A percentile compares a stretch with the other conserved stretches of the same genome.
phyloP scores from a whole-genome alignment of 2,888 invertebrate species.

The Julus scanicus region DNA sequence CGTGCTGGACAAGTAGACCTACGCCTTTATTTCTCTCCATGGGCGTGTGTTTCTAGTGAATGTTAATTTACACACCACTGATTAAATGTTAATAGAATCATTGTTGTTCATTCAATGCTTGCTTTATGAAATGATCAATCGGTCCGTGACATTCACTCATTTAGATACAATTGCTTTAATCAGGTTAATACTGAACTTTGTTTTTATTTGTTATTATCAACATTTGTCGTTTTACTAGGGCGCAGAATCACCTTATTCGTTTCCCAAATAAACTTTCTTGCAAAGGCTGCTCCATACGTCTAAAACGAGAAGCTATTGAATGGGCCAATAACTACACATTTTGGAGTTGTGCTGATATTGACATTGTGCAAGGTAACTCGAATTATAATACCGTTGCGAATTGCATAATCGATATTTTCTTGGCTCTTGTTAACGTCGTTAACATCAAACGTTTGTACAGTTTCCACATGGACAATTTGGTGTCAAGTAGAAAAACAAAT shows the following conservation, averaged over 20 bases:
- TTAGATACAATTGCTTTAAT: background rate
- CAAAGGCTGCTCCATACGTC: conserved; percentile 86
- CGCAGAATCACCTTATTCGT: conserved; percentile 82
- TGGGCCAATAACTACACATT: conserved; percentile 88
- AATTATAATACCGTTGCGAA: background rate
- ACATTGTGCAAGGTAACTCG: conserved; percentile 71
- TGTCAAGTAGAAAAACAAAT: too few species aligned
- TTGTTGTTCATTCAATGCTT: background rate
- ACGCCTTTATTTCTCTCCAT: background rate
- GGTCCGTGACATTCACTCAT: background rate
- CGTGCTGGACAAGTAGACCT: background rate
- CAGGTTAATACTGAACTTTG: background rate
- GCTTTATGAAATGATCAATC: background rate
- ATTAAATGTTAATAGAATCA: background rate
- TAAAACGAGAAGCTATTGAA: conserved; percentile 90
- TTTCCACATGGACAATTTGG: too few species aligned
- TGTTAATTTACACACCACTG: background rate
- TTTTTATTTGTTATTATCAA: background rate
- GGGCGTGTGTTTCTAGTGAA: background rate
- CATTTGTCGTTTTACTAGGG: conserved; percentile 69
- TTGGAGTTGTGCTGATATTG: conserved; percentile 96
- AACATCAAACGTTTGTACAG: background rate
- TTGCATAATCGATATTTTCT: background rate
- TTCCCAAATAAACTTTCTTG: conserved; percentile 86
- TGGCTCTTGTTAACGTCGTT: background rate